Evolutionary conservation across 2,797 vertebrate species (phyloP).

Genomic region (Acrossocheilus fasciatus): DNA sequence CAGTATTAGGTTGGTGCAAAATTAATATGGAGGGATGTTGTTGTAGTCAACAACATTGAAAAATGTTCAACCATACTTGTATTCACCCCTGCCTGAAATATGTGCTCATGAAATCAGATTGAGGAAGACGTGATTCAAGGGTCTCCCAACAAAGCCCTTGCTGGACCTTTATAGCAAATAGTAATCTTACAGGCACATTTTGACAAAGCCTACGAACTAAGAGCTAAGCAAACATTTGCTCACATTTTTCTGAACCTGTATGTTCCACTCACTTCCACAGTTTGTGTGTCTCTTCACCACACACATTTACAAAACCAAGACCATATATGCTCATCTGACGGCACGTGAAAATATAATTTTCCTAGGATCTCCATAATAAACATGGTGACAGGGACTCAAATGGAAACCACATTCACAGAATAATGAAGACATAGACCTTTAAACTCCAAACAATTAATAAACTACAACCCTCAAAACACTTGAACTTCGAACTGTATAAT

Average conservation of each 20-base stretch:
- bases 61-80: neutral
- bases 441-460: neutral
- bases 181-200: neutral
- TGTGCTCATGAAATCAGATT: neutral
- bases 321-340: conserved; percentile 14
- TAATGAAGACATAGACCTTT: neutral
- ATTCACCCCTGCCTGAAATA: neutral
- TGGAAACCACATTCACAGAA: neutral
- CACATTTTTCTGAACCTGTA: neutral
- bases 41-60: neutral
- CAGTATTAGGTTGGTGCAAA: neutral
- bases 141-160: conserved; percentile 41
- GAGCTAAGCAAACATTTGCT: conserved; percentile 42
- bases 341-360: conserved; percentile 17
- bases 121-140: neutral
- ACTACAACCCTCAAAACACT: neutral
- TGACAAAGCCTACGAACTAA: conserved; percentile 12
- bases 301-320: conserved; percentile 10
- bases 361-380: conserved; percentile 14
- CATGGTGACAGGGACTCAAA: neutral
- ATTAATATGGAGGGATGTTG: neutral
- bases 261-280: conserved; percentile 1
- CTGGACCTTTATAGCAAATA: neutral
- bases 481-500: neutral
- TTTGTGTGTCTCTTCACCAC: conserved; percentile 26